Percentiles rank a stretch among this genome's conserved stretches.
Conservation (phyloP, 2,888 invertebrate genomes). For the Plebejus anna region DNA sequence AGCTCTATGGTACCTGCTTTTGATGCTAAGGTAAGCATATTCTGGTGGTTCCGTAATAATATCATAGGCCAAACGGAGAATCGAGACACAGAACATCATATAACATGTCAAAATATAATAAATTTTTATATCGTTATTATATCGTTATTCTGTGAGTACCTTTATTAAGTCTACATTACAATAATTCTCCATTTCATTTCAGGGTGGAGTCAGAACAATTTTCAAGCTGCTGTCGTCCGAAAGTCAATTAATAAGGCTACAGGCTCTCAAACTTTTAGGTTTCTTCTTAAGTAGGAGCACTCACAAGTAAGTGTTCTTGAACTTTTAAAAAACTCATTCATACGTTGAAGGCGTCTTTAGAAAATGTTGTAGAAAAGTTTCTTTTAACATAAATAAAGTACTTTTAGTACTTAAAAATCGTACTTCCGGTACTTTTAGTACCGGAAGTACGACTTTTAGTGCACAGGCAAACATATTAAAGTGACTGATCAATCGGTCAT, state of each 20-base stretch:
- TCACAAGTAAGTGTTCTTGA: slow-evolving; percentile 86
- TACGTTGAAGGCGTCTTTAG: not conserved
- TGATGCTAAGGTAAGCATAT: slow-evolving; percentile 86
- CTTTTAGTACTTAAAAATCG: no score
- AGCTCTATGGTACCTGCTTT: slow-evolving; percentile 99
- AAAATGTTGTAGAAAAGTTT: no score
- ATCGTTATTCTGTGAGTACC: not conserved
- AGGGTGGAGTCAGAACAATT: slow-evolving; percentile 95
- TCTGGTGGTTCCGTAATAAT: no score
- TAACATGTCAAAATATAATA: no score
- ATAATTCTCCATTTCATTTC: slow-evolving; percentile 31
- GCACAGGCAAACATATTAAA: no score
- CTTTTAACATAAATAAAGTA: no score
- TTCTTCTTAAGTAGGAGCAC: slow-evolving; percentile 99
- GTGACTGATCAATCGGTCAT: no score
- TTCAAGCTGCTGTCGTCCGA: slow-evolving; percentile 98
- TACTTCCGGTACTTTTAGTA: no score
- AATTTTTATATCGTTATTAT: not conserved
- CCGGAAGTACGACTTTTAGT: no score
- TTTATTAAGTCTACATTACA: not conserved
- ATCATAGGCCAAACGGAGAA: no score
- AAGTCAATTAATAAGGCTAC: slow-evolving; percentile 96
- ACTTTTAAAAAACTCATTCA: not conserved
- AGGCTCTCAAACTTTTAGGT: slow-evolving; percentile 97
- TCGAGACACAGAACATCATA: no score